Percentiles rank a stretch among this genome's conserved stretches.
Evolutionary conservation across 2,888 invertebrate genomes (phyloP).

Genomic region (Rhabditophanes sp.): DNA sequence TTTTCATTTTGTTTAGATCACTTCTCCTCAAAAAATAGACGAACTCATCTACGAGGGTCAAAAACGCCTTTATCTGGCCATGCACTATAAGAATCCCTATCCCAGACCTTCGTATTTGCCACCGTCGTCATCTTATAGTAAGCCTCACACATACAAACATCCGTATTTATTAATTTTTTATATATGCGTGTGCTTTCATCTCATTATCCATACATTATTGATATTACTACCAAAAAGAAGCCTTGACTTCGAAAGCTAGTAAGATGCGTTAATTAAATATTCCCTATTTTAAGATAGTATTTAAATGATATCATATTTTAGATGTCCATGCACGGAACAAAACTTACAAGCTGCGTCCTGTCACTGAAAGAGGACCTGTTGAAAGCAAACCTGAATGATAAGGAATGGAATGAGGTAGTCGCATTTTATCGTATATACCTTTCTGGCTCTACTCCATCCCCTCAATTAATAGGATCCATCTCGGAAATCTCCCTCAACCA

Average conservation of each 20-base stretch:
- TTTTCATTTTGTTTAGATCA: slow-evolving; percentile 14
- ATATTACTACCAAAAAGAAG: slow-evolving; percentile 4
- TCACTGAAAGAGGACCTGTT: slow-evolving; percentile 4
- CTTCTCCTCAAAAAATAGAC: slow-evolving; percentile 18
- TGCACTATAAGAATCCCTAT: slow-evolving; percentile 35
- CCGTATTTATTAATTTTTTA: neutral
- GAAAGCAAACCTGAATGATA: too few species aligned
- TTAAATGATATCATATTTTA: slow-evolving; percentile 4
- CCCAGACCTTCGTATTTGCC: slow-evolving; percentile 29
- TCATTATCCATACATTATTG: too few species aligned
- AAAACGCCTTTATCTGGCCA: slow-evolving; percentile 24
- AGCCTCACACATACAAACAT: slow-evolving; percentile 2
- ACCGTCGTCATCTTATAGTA: slow-evolving; percentile 28
- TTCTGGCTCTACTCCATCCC: too few species aligned
- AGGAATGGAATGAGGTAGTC: too few species aligned
- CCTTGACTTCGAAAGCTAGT: too few species aligned
- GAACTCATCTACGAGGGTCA: slow-evolving; percentile 22
- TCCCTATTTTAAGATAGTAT: slow-evolving; percentile 1
- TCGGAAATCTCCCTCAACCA: too few species aligned
- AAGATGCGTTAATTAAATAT: neutral
- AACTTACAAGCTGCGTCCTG: slow-evolving; percentile 9
- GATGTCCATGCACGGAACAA: slow-evolving; percentile 11
- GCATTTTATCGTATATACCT: too few species aligned
- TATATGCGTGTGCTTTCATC: neutral
- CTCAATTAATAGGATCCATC: too few species aligned